Evolutionary conservation across 2,888 invertebrate genomes (phyloP).

Genomic region (Drosophila paramelanica): DNA sequence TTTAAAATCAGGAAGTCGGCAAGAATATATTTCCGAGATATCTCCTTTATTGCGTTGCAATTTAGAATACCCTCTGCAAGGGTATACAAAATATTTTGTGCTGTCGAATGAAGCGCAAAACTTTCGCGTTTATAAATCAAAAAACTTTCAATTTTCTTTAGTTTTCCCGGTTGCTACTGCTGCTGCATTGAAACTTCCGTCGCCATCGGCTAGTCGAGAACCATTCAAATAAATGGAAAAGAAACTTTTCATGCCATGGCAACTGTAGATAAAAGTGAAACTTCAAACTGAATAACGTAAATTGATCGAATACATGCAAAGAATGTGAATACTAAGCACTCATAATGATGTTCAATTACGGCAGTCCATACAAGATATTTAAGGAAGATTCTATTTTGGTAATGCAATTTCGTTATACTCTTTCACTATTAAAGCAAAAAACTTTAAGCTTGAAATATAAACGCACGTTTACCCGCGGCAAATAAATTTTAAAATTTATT

Average conservation of each 20-base stretch:
- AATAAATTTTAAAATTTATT: too few species aligned
- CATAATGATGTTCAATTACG: slow-evolving; percentile 46
- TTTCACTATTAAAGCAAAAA: too few species aligned
- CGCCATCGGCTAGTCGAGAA: slow-evolving; percentile 63
- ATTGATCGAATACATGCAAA: slow-evolving; percentile 58
- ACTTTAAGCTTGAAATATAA: too few species aligned
- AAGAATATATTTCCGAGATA: neutral
- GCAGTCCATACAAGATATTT: slow-evolving; percentile 19
- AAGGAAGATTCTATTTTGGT: slow-evolving; percentile 4
- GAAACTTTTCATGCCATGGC: slow-evolving; percentile 43
- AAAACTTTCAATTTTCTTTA: slow-evolving; percentile 66
- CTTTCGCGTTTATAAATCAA: slow-evolving; percentile 70
- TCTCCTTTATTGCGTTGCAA: neutral
- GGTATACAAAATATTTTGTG: slow-evolving; percentile 18
- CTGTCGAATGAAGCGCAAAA: slow-evolving; percentile 59
- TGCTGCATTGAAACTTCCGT: slow-evolving; percentile 46
- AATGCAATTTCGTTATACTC: too few species aligned
- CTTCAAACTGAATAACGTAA: slow-evolving; percentile 58
- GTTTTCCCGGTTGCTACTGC: slow-evolving; percentile 38
- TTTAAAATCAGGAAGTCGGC: neutral
- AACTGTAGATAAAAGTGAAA: slow-evolving; percentile 55
- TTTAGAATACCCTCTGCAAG: neutral
- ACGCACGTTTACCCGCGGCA: too few species aligned
- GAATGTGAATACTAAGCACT: slow-evolving; percentile 13
- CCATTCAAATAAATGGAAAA: slow-evolving; percentile 35